These are phyloP conservation scores for Dicycla oo DNA, from an alignment of 2,888 invertebrate species.

Conservation along the genomic window DNA sequence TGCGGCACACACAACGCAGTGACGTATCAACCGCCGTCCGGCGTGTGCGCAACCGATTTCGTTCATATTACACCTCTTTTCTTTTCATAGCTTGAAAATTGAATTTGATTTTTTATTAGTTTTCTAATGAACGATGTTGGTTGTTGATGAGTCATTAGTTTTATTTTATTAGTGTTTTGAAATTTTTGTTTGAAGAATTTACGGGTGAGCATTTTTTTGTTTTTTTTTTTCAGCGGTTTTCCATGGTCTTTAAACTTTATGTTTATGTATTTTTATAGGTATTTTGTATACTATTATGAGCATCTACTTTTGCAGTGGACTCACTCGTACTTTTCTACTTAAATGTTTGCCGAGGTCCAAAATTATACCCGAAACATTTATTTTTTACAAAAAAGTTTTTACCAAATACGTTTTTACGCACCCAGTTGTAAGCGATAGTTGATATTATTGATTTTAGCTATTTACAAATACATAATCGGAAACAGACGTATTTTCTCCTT, in stretches of 20 bases:
- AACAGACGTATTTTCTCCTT: not conserved
- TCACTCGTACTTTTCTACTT: not conserved
- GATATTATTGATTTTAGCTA: not conserved
- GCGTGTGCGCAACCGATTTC: slow-evolving; percentile 63
- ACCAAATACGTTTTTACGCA: not conserved
- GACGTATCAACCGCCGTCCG: slow-evolving; percentile 64
- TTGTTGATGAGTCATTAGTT: slow-evolving; percentile 44
- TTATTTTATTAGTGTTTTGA: slow-evolving; percentile 45
- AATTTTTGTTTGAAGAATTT: slow-evolving; percentile 5
- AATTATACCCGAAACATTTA: not conserved
- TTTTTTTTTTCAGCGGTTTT: not conserved
- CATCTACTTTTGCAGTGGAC: not conserved
- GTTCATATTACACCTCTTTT: slow-evolving; percentile 39
- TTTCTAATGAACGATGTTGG: slow-evolving; percentile 39
- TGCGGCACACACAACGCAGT: slow-evolving; percentile 54
- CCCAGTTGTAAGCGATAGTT: not conserved
- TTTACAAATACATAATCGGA: not conserved
- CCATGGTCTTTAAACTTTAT: not conserved
- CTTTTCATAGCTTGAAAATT: slow-evolving; percentile 39
- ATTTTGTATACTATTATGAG: not conserved
- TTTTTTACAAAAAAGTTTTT: not conserved
- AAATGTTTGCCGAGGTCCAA: not conserved
- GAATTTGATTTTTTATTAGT: not conserved
- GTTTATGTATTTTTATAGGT: not conserved
- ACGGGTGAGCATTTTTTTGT: slow-evolving; percentile 31